phyloP scores from a whole-genome alignment of 2,113 vertebrate genomes.

The Nothoprocta pentlandii region DNA sequence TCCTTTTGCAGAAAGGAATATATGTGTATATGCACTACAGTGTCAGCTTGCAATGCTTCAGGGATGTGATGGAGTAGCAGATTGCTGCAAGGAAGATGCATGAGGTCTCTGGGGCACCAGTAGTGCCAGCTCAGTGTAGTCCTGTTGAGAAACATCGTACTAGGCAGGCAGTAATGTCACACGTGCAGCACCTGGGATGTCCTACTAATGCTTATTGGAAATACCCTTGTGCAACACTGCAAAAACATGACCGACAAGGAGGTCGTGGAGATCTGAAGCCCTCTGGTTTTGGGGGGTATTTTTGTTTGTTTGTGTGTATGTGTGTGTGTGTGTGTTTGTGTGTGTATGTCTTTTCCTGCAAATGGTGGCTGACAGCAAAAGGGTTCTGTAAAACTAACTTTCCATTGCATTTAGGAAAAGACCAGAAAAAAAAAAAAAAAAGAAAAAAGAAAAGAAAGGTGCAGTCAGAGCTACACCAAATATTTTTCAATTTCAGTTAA shows the following conservation, averaged over 20 bases:
- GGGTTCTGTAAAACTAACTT: neutral
- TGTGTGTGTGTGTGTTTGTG: no score
- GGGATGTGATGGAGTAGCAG: fast-evolving
- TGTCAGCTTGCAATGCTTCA: neutral
- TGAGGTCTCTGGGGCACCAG: neutral
- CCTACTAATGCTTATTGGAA: neutral
- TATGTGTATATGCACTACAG: fast-evolving
- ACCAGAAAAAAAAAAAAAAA: neutral
- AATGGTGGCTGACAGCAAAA: neutral
- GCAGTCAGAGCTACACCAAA: neutral
- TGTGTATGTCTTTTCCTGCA: neutral
- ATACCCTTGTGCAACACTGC: neutral
- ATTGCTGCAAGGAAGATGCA: fast-evolving
- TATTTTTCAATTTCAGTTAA: neutral
- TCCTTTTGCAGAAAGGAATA: neutral
- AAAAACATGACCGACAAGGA: neutral
- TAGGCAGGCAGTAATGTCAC: fast-evolving
- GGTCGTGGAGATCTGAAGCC: neutral
- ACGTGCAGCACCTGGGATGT: neutral
- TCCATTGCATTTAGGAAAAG: neutral
- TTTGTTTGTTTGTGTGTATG: no score
- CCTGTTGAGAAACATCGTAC: neutral
- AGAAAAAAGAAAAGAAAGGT: neutral
- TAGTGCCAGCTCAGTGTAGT: fast-evolving
- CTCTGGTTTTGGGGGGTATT: no score